A percentile compares a stretch with the other conserved stretches of the same genome.
Evolutionary conservation across 2,113 vertebrate genomes (phyloP).

Genomic region (Apistogramma diplotaenia): DNA sequence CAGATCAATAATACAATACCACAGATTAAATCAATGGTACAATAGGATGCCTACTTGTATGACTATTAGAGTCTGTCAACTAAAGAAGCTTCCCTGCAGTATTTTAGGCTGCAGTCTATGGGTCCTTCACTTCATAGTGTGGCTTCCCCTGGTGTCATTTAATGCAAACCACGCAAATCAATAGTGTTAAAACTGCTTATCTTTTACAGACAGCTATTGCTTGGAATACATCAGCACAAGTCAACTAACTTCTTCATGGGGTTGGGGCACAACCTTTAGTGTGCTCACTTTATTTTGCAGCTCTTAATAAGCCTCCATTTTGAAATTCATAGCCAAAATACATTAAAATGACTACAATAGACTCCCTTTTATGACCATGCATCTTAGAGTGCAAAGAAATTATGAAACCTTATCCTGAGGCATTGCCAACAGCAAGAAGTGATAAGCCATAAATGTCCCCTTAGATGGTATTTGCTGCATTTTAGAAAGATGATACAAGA

Average conservation of each 20-base stretch:
- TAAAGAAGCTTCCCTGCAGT: constrained; percentile 25
- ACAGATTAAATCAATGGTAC: constrained; percentile 52
- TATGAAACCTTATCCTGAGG: constrained; percentile 8
- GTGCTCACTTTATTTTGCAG: background rate
- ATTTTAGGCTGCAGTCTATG: constrained; percentile 21
- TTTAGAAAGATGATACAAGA: constrained; percentile 9
- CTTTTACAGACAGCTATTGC: background rate
- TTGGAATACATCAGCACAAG: background rate
- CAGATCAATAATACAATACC: constrained; percentile 62
- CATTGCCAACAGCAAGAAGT: background rate
- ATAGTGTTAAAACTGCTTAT: constrained; percentile 36
- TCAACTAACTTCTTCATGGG: background rate
- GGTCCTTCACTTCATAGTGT: constrained; percentile 1
- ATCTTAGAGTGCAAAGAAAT: background rate
- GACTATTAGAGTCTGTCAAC: constrained; percentile 32
- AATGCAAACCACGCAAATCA: constrained; percentile 37
- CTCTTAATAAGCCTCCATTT: constrained; percentile 15
- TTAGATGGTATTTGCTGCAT: background rate
- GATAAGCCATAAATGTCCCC: background rate
- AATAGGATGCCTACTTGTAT: constrained; percentile 21
- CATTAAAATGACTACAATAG: background rate
- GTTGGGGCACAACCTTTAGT: constrained; percentile 1
- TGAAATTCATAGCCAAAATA: background rate
- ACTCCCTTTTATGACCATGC: background rate
- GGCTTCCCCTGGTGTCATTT: constrained; percentile 17